Evolutionary conservation across 2,888 invertebrate genomes (phyloP), one percentile per base, ranked within the genome.

Genomic region (Drosophila subquinaria): DNA sequence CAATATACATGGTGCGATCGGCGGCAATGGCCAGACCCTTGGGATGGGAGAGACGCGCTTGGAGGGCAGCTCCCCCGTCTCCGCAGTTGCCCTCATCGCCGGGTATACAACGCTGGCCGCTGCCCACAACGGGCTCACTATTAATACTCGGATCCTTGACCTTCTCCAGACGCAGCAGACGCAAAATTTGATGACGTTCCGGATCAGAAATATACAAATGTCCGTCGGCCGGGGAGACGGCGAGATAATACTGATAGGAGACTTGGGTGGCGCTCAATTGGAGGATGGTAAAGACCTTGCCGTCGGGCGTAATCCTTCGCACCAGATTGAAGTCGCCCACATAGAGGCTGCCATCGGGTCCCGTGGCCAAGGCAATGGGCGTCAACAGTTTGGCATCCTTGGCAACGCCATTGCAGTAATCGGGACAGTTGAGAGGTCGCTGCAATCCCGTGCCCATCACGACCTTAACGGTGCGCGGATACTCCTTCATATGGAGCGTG

Each of bases 271-370:
- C 96, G 92, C 98, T 97, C 82, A 98, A 93, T 92, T 97, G 96
- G 62, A 98, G 94, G 42, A 98, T 96, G 20, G 98, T 98, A 84
- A 96, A 96, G 50, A 98, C 97, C 75, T 96, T 95, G 84, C 98
- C 97, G 91, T 98, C 97, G 30, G 98, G 97, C 36, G 97, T 97
- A 79, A 98, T 96, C 80, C 97, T 94, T 45, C 98, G 95, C 57
- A 98, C 97, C 61, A 98, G 95, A 94, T 99, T 98, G 92, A 98
- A 98, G 93, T 99, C 99, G 11, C 98, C 99, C 11, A 99, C 98
- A 92, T 98, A 99, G 52, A 99, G 94, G 81, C 98, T 98, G 42
- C 99, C 99, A 93, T 99, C 99, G 11, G 98, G 97, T 27, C 98
- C 98, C 20, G 98, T 97, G 2, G 99, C 97, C 64, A 99, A 93